Conservation (phyloP, 2,888 invertebrate species). For the Drosophila recens region DNA sequence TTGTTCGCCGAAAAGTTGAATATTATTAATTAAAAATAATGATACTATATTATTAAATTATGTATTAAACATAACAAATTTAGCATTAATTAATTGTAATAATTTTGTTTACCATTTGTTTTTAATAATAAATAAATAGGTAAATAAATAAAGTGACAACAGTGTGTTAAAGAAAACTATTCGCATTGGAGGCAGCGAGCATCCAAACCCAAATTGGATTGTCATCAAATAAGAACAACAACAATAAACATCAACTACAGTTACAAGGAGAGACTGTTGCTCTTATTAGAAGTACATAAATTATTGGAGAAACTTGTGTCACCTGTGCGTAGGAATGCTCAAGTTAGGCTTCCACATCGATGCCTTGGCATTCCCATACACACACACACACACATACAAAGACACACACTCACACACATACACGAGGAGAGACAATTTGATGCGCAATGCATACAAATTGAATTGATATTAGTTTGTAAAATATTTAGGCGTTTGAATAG, state of each 20-base stretch:
- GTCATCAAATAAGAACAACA: slow-evolving; percentile 24
- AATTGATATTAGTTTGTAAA: slow-evolving; percentile 77
- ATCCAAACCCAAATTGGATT: slow-evolving; percentile 32
- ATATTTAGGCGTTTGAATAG: slow-evolving; percentile 69
- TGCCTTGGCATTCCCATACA: slow-evolving; percentile 43
- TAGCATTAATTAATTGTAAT: no score
- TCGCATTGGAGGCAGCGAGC: not conserved
- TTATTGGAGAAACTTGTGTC: slow-evolving; percentile 58
- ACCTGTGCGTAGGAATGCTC: slow-evolving; percentile 55
- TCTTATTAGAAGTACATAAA: slow-evolving; percentile 70
- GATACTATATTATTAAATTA: no score
- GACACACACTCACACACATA: not conserved
- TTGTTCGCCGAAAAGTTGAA: no score
- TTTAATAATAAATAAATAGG: not conserved
- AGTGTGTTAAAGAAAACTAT: not conserved
- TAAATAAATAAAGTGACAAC: not conserved
- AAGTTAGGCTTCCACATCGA: slow-evolving; percentile 46
- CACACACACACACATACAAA: slow-evolving; percentile 17
- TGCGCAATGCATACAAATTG: slow-evolving; percentile 74
- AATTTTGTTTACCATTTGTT: no score
- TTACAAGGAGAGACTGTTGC: slow-evolving; percentile 42
- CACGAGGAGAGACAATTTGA: slow-evolving; percentile 36
- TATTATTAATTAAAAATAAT: no score
- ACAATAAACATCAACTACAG: slow-evolving; percentile 5
- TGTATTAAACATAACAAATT: no score